Conservation (phyloP, 2,113 vertebrate genomes). For the Myiozetetes cayanensis region DNA sequence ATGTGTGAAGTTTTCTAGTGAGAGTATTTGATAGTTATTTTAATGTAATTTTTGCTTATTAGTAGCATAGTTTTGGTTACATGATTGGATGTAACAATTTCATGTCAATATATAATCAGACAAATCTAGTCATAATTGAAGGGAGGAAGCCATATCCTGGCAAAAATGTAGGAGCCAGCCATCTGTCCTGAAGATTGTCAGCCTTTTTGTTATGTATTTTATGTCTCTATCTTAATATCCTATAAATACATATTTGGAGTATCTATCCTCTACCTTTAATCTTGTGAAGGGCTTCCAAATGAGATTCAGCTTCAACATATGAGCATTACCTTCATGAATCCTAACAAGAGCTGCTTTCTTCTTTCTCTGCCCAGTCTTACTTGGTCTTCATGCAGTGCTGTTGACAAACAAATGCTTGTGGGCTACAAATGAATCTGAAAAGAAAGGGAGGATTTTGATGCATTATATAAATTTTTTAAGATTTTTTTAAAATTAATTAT, state of each 20-base stretch:
- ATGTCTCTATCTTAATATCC: neutral
- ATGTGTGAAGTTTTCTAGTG: neutral
- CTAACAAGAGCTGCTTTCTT: neutral
- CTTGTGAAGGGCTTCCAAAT: neutral
- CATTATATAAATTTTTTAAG: neutral
- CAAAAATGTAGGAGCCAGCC: slow-evolving; percentile 5
- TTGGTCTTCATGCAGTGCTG: neutral
- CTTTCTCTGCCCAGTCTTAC: neutral
- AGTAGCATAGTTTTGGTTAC: neutral
- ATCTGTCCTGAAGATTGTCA: slow-evolving; percentile 29
- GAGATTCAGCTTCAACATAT: neutral
- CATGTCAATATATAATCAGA: neutral
- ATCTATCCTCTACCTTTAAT: neutral
- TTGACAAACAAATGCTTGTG: neutral
- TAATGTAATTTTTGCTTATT: neutral
- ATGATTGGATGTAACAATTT: neutral
- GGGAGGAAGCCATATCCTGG: neutral
- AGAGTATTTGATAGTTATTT: neutral
- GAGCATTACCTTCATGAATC: neutral
- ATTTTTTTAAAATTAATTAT: neutral
- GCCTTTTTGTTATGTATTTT: slow-evolving; percentile 40
- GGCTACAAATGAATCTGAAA: neutral
- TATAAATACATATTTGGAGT: neutral
- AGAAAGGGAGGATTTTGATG: neutral
- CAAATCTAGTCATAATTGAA: neutral